A percentile compares a stretch with the other conserved stretches of the same genome.
Conservation (phyloP, 2,797 vertebrate species). For the Siniperca undulata region DNA sequence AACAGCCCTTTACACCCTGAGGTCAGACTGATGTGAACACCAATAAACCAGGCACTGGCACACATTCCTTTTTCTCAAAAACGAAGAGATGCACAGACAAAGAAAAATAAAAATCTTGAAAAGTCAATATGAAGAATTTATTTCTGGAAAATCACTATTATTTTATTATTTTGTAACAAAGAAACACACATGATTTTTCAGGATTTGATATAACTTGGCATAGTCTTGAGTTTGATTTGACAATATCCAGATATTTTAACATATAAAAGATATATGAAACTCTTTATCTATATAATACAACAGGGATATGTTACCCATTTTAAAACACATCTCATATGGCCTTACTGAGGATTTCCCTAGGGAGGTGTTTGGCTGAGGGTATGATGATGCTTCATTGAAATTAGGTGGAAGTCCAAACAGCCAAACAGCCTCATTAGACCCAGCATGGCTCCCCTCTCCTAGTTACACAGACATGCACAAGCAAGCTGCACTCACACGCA, state of each 20-base stretch:
- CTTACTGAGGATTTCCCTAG: constrained; percentile 5
- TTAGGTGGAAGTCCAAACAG: constrained; percentile 7
- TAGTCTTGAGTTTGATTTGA: neutral
- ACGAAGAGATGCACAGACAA: constrained; percentile 29
- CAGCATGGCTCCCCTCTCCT: neutral
- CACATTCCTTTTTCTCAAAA: constrained; percentile 60
- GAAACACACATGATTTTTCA: neutral
- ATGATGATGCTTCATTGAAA: constrained; percentile 28
- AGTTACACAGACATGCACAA: constrained; percentile 29
- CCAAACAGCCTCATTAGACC: constrained; percentile 20
- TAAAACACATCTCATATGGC: neutral
- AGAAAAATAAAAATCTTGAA: constrained; percentile 9
- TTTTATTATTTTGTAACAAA: constrained; percentile 15
- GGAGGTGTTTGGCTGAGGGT: constrained; percentile 17
- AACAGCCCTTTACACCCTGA: constrained; percentile 72
- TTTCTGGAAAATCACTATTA: neutral
- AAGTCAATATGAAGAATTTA: neutral
- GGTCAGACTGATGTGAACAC: constrained; percentile 78
- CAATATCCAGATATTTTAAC: neutral
- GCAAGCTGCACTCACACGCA: constrained; percentile 20
- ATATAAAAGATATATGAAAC: neutral
- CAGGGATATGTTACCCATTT: neutral
- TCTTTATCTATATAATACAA: neutral
- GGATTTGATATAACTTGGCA: neutral
- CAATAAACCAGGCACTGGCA: constrained; percentile 71